Conservation (phyloP, 2,888 invertebrate species). For the Axea sp. region DNA sequence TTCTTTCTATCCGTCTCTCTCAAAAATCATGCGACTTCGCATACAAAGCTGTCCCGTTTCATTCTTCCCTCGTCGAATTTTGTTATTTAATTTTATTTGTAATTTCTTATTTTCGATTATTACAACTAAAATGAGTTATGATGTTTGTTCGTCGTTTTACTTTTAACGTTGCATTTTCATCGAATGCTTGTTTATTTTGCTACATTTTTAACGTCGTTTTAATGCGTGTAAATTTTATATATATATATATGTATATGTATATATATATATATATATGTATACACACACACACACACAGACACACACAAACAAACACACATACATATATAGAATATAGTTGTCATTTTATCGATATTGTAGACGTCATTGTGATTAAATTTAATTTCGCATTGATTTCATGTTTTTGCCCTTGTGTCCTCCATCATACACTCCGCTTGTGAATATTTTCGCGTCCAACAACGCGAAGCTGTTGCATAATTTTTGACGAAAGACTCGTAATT, state of each 20-base stretch:
- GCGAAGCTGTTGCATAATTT: constrained; percentile 18
- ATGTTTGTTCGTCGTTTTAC: constrained; percentile 22
- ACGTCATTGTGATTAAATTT: constrained; percentile 33
- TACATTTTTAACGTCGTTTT: constrained; percentile 45
- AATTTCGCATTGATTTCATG: constrained; percentile 34
- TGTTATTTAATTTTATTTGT: constrained; percentile 50
- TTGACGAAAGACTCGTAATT: constrained; percentile 6
- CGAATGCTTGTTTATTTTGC: constrained; percentile 46
- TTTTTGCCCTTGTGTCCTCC: constrained; percentile 16
- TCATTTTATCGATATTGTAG: constrained; percentile 36
- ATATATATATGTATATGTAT: constrained; percentile 25
- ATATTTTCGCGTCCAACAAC: constrained; percentile 27
- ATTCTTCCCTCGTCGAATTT: constrained; percentile 35
- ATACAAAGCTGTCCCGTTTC: constrained; percentile 47
- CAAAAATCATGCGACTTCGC: constrained; percentile 37
- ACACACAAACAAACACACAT: constrained; percentile 2
- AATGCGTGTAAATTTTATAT: constrained; percentile 32
- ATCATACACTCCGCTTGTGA: not conserved
- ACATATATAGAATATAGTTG: constrained; percentile 10
- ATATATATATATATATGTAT: too few species aligned
- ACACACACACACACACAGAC: constrained; percentile 1
- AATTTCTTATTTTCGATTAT: constrained; percentile 15
- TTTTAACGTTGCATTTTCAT: constrained; percentile 34
- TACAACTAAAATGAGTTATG: not conserved
- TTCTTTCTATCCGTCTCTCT: constrained; percentile 15